A percentile compares a stretch with the other conserved stretches of the same genome.
Conservation (phyloP, 1,140 invertebrate genomes). For the Harlomillsia oculata region DNA sequence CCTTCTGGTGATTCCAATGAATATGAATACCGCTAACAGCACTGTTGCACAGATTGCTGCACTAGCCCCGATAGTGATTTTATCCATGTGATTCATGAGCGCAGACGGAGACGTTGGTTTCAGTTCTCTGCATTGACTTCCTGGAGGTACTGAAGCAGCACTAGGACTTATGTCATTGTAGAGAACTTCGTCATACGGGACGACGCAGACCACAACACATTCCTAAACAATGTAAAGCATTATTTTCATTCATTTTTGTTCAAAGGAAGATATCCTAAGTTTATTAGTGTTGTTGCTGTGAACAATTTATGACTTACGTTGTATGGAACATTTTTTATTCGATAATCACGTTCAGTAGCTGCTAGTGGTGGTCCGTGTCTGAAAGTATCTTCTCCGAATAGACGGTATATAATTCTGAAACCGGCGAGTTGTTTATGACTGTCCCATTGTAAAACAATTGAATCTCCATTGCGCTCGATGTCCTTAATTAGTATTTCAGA, state of each 20-base stretch:
- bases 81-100: slow-evolving; percentile 74
- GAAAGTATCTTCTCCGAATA: slow-evolving; percentile 81
- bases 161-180: slow-evolving; percentile 35
- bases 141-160: slow-evolving; percentile 28
- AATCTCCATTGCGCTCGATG: slow-evolving; percentile 72
- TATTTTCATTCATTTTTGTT: slow-evolving; percentile 8
- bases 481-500: slow-evolving; percentile 67
- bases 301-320: slow-evolving; percentile 51
- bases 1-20: slow-evolving; percentile 69
- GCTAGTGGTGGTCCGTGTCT: slow-evolving; percentile 78
- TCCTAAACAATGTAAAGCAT: slow-evolving; percentile 49
- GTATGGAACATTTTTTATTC: slow-evolving; percentile 79
- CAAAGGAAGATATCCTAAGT: no score
- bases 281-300: no score
- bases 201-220: slow-evolving; percentile 84
- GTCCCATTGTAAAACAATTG: slow-evolving; percentile 80
- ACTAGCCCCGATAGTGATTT: slow-evolving; percentile 81
- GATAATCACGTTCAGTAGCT: slow-evolving; percentile 76
- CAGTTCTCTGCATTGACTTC: slow-evolving; percentile 77
- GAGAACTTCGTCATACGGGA: slow-evolving; percentile 64
- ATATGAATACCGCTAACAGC: slow-evolving; percentile 49
- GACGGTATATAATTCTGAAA: slow-evolving; percentile 75
- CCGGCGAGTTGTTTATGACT: slow-evolving; percentile 43
- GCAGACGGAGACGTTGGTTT: slow-evolving; percentile 44
- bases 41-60: slow-evolving; percentile 43